These are phyloP conservation scores for Trachythela sp. DNA, from an alignment of 64 coral and sea anemone genomes.

Conservation along the genomic window DNA sequence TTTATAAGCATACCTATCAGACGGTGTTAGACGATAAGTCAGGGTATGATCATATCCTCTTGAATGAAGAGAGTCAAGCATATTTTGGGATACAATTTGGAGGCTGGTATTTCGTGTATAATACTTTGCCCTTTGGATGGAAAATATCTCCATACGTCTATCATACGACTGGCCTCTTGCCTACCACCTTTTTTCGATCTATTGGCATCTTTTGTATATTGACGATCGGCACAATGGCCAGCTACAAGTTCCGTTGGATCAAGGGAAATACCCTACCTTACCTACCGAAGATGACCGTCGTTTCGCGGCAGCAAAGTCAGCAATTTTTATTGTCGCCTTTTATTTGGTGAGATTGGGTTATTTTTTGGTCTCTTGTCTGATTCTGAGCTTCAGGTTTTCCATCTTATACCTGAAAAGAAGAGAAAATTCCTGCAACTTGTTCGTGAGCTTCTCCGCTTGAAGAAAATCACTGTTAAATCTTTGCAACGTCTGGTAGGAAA, in stretches of 20 bases:
- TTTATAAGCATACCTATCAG: not conserved
- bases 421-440: not conserved
- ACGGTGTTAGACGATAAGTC: too few relatives aligned
- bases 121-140: not conserved
- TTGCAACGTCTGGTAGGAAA: not conserved
- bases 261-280: not conserved
- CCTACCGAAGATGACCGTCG: not conserved
- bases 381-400: constrained; percentile 24
- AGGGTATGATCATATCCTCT: not conserved
- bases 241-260: not conserved
- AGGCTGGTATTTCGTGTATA: not conserved
- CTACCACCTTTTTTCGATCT: not conserved
- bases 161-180: not conserved
- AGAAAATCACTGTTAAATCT: not conserved
- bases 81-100: not conserved
- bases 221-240: constrained; percentile 33
- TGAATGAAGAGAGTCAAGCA: not conserved
- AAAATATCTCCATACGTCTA: too few relatives aligned
- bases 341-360: constrained; percentile 31
- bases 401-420: constrained; percentile 7
- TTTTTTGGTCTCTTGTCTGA: constrained; percentile 22
- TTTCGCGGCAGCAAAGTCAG: not conserved
- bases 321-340: constrained; percentile 41
- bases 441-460: not conserved
- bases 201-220: constrained; percentile 4